Base-by-base conservation (phyloP, 2,113 vertebrate genomes). In the Corythornis madagascariensis region DNA sequence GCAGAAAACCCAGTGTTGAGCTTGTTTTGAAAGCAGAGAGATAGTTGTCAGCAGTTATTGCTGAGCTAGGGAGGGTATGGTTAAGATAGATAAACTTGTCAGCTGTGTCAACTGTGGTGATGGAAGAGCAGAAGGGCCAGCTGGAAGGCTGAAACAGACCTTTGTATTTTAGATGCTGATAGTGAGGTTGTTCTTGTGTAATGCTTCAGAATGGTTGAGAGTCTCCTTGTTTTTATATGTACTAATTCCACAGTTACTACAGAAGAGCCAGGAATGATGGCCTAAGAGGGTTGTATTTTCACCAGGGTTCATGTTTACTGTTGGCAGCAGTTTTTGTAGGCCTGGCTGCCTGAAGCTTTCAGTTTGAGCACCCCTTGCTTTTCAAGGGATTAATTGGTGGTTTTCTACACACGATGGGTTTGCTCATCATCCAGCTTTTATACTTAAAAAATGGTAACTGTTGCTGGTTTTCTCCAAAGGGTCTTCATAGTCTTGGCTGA, bases 71-170 rank as follows among this genome's bases (percentile, higher is more conserved):
- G 73, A 86, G 70, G 64, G 52, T n/a, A 45, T 67, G 48, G 90
- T 57, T 83, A 69, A 83, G 67, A 83, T 1, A 83, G 90, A 89
- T 92, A 92, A 94, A 94, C 83, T 92, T 92, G 83, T 87, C 86
- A 84, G 57, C n/a, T 71, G 33, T 90, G 90, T 82, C 75, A 91
- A 2, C 71, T 31, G n/a, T 21, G 56, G 28, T 78, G 93, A 89
- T 78, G 91, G 91, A 93, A 64, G 86, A 90, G 89, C 86, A 92
- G 60, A 56, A 90, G 26, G 77, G 65, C 70, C 70, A 83, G 69
- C 70, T 82, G 61, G 64, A 66, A 89, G 77, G 61, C 1, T 81
- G 70, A 90, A 83, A 81, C 86, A 86, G 61, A 78, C 77, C 53
- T 88, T 74, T 93, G 90, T 83, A 5, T 83, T 86, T 56, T 75